phyloP scores from a whole-genome alignment of 2,888 invertebrate genomes.

The Odontomyia ornata region DNA sequence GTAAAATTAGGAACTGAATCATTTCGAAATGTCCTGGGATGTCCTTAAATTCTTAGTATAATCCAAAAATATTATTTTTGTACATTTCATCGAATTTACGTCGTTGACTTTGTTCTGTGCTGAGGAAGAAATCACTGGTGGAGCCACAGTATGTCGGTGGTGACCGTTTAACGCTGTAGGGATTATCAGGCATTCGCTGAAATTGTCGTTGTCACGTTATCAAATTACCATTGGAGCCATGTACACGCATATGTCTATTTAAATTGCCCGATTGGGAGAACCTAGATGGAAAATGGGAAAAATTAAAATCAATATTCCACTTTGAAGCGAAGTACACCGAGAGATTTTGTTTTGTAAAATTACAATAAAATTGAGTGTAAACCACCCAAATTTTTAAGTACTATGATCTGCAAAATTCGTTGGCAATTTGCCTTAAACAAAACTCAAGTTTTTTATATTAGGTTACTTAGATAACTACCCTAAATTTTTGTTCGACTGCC shows the following conservation, averaged over 20 bases:
- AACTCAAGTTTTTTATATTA: no score
- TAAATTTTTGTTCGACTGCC: no score
- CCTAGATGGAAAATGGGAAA: constrained; percentile 63
- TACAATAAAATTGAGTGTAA: no score
- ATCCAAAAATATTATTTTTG: constrained; percentile 44
- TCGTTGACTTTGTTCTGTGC: constrained; percentile 36
- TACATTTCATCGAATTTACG: constrained; percentile 46
- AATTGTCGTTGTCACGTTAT: constrained; percentile 69
- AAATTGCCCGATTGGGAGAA: constrained; percentile 99
- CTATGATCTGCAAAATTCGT: no score
- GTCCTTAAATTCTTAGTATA: neutral
- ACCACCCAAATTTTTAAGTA: no score
- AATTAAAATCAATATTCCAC: no score
- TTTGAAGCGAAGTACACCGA: no score
- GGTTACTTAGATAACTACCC: no score
- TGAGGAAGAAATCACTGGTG: constrained; percentile 31
- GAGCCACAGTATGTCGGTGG: constrained; percentile 6
- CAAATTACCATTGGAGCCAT: constrained; percentile 74
- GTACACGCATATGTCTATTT: constrained; percentile 98
- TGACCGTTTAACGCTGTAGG: constrained; percentile 26
- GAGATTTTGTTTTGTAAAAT: no score
- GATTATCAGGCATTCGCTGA: constrained; percentile 54
- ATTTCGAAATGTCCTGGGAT: no score
- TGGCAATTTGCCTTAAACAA: no score
- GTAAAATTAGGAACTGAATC: no score